A percentile compares a stretch with the other conserved stretches of the same genome.
These are phyloP conservation scores for Semnornis frantzii DNA, from an alignment of 2,113 vertebrate genomes.

Conservation along the genomic window DNA sequence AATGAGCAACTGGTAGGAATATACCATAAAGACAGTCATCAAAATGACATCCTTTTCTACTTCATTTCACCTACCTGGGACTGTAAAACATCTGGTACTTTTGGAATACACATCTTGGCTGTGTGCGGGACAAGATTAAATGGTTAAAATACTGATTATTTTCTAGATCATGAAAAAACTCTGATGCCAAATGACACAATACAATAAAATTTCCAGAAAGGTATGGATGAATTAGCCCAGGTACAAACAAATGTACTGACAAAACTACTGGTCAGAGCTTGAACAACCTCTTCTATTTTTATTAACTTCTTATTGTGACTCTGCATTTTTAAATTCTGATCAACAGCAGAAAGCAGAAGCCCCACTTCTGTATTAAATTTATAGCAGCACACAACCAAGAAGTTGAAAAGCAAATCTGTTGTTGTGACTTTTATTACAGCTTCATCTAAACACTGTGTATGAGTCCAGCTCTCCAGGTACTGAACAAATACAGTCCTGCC, in stretches of 20 bases:
- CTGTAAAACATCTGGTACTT: constrained; percentile 54
- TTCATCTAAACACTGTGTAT: background rate
- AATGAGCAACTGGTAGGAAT: constrained; percentile 27
- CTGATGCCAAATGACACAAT: background rate
- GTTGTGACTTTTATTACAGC: background rate
- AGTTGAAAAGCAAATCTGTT: background rate
- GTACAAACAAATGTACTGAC: background rate
- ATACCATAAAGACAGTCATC: constrained; percentile 30
- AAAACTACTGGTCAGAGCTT: background rate
- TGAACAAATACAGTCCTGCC: background rate
- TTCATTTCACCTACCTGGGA: background rate
- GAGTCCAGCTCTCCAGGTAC: background rate
- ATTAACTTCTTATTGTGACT: background rate
- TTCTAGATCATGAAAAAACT: background rate
- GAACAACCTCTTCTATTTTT: background rate
- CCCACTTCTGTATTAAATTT: background rate
- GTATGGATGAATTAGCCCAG: background rate
- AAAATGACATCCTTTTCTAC: constrained; percentile 39
- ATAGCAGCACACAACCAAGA: background rate
- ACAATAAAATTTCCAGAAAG: background rate
- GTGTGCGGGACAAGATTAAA: background rate
- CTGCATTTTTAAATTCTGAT: background rate
- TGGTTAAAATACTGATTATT: background rate
- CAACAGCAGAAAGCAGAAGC: background rate
- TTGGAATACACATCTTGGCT: background rate